Evolutionary conservation across 2,797 vertebrate species (phyloP), one percentile per base, ranked within the genome.

Genomic region (Megaceryle alcyon): DNA sequence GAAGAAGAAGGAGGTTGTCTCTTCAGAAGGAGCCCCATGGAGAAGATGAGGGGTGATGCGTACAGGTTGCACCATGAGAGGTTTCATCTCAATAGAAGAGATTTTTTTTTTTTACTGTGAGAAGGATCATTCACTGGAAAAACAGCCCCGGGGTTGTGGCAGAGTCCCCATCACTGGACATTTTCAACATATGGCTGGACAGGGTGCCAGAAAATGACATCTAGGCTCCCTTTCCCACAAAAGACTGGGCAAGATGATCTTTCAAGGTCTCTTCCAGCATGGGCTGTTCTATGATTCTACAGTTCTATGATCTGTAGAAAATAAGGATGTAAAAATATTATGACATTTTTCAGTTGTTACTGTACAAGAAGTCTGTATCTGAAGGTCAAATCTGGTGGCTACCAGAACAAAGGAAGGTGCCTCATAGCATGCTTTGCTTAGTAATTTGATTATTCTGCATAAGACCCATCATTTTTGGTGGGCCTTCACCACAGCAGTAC

Each of bases 151-250:
- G n/a, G 35, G 29, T 29, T 3, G 2, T 18, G 56, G 22, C 21
- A 8, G 5, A 39, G 8, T 31, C 63, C 8, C 43, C 14, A 2
- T n/a, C 0, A 0, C 46, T 46, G 35, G 21, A 49, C 22, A 14
- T 29, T 69, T 19, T 51, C 70, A 60, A 39, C 33, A 3, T 5
- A 41, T 2, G 3, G 26, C 20, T 22, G 21, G 2, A 10, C 51
- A 65, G n/a, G 46, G 8, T 22, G 35, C 14, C 33, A 43, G 31
- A 16, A 14, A 14, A 46, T 46, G 19, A 46, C 44, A 46, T 12
- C 44, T 46, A 46, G 44, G 44, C 10, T 46, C 44, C 44, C 16
- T 28, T 51, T 71, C 63, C 37, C 43, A 39, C 3, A 4, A 14
- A 65, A 8, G 9, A 3, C 1, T 9, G 21, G 37, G 44, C 20